Evolutionary conservation across 1,140 invertebrate species (phyloP), one percentile per base, ranked within the genome.

Genomic region (Ips nitidus): DNA sequence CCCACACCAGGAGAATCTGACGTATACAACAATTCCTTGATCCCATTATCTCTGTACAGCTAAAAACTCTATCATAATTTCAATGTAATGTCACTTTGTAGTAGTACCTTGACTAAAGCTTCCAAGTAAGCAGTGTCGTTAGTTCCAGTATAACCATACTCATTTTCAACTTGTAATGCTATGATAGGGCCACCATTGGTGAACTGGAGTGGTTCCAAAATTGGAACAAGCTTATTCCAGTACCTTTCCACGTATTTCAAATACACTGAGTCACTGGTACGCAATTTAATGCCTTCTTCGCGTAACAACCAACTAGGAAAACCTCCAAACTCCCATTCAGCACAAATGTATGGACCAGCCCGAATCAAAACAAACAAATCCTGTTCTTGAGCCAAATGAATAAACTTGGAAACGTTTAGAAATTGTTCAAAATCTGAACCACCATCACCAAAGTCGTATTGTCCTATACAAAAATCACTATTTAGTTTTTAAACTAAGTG

Each of bases 261-360:
- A 68, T 81, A 88, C 7, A 75, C 76, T 8, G 59, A 82, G 79
- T 64, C 77, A 52, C 40, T 86, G 71, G 5, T 87, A 74, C 84
- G 84, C 84, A 78, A 83, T 74, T 52, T 80, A 74, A 66, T 82
- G 62, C 53, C 81, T 77, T 65, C 41, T 52, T 71, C 57, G 37
- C 69, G 59, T 37, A 77, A 52, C 8, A 77, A 67, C 75, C 75
- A 77, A 62, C 74, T 75, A n/a, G 75, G 75, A 3, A 77, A 67
- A 8, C 74, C 80, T 52, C 82, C 81, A 69, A 83, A 84, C 68
- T 91, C 90, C 78, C 89, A 86, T 82, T 92, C 91, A 41, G 93
- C 94, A 82, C 95, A 97, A 67, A 98, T 97, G 74, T 95, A 98
- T 0, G 97, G 97, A 0, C 97, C 97, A 2, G 93, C 88, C 67